Base-by-base conservation (phyloP, 2,113 vertebrate genomes). In the Paracanthobrama guichenoti region DNA sequence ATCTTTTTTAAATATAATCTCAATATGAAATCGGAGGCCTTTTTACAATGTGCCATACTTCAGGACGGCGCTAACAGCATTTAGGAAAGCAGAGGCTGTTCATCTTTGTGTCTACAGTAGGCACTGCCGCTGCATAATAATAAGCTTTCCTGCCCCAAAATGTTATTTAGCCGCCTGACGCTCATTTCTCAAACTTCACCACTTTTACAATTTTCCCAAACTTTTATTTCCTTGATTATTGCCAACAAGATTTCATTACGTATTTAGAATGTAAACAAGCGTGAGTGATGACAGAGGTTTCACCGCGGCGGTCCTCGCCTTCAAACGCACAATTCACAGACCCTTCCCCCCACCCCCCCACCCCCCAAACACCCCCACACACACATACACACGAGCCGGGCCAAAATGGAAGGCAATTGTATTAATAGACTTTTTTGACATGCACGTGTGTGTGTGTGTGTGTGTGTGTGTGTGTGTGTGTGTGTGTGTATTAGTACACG, bases 171-270 rank as follows among this genome's bases (percentile, higher is more conserved):
- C 96, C 94, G 97, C 94, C 96, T 94, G 94, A 93, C 95, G 94
- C 96, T 98, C 98, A 99, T 99, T 97, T 97, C 97, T 99, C 97
- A 99, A 98, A 99, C 98, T 98, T 98, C 97, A 97, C 97, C 96
- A 97, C 97, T 98, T 98, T 99, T 97, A 98, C 97, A 98, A 97
- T 98, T 98, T 96, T 93, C 96, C 96, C 96, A 98, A 99, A 99
- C 97, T 98, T 99, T 99, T 97, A 99, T 99, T 99, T 96, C 97
- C 96, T 96, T 99, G 97, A 99, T 98, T 99, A 99, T 99, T 97
- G 97, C 97, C 97, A 98, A 98, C 97, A 98, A 95, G 97, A 98
- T 99, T 99, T 99, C 97, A 99, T 99, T 99, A 98, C 95, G 96
- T 96, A 98, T 99, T 99, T 98, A 97, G 96, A 99, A 99, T 98